Evolutionary conservation across 2,888 invertebrate species (phyloP), one percentile per base, ranked within the genome.

Genomic region (Pollenia amentaria): DNA sequence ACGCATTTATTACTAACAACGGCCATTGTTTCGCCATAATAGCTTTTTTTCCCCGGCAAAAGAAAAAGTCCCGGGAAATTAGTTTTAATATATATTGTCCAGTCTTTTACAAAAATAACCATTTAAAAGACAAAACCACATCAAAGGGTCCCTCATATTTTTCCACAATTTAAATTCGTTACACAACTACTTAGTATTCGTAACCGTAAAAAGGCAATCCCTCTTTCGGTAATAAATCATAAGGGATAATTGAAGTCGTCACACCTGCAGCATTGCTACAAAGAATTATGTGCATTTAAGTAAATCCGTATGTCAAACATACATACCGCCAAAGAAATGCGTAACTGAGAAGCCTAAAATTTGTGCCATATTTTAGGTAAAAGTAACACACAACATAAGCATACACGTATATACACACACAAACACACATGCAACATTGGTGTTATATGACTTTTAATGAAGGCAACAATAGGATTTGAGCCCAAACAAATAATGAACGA

Each of bases 221-320:
- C 73, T 46, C 16, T 79, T 48, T 75, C 48, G 48, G 48, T 70
- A 75, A 83, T 83, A 83, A 86, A 83, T 86, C 75, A 75, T 70
- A 65, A 55, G 55, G 78, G 75, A 79, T 83, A 83, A 86, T 86
- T 83, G 83, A 64, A 83, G 75, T 75, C 75, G 83, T 86, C 70
- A 86, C 86, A 86, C 82, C 83, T 86, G 82, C 70, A 72, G 77
- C 70, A 64, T 48, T 64, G 60, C 62, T 46, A 65, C 73, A 64
- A 46, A 48, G 44, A 42, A 73, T 67, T 60, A 53, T 82, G 46
- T 16, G n/a, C 55, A 60, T 76, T 75, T 62, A 60, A 21, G 53
- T 67, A 69, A 76, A 82, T 75, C 53, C 44, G 60, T 16, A 29
- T 51, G 70, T 70, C 21, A 77, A 76, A 70, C 42, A 44, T 18